A percentile compares a stretch with the other conserved stretches of the same genome.
Conservation (phyloP, 2,888 invertebrate genomes). For the Lymantria dispar region DNA sequence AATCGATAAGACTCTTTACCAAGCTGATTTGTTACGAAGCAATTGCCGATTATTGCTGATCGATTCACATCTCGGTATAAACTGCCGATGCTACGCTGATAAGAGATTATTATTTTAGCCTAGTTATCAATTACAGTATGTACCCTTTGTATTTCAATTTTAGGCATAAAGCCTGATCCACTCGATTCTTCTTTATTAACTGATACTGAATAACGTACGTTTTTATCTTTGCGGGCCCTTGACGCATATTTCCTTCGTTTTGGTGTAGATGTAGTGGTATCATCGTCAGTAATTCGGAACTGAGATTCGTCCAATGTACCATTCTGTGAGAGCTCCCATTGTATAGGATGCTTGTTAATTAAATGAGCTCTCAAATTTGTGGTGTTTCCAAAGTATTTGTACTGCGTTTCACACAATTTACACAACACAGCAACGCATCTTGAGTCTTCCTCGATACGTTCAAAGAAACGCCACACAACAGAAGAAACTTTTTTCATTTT, state of each 20-base stretch:
- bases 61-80: constrained; percentile 15
- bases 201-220: constrained; percentile 71
- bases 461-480: constrained; percentile 73
- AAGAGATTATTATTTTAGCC: constrained; percentile 31
- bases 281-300: constrained; percentile 50
- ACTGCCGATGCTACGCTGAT: constrained; percentile 21
- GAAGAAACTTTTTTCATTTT: constrained; percentile 73
- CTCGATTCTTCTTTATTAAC: constrained; percentile 50
- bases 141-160: constrained; percentile 71
- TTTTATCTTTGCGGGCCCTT: constrained; percentile 54
- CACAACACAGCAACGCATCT: constrained; percentile 69
- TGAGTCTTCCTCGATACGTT: constrained; percentile 60
- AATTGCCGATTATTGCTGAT: constrained; percentile 20
- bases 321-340: constrained; percentile 70
- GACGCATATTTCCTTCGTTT: constrained; percentile 54
- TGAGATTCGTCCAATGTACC: constrained; percentile 57
- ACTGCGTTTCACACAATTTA: constrained; percentile 72
- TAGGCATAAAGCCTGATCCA: constrained; percentile 48
- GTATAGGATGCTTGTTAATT: constrained; percentile 71
- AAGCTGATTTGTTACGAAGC: constrained; percentile 10
- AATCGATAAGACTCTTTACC: constrained; percentile 17
- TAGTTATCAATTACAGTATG: constrained; percentile 44
- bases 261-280: constrained; percentile 38
- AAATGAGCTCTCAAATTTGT: constrained; percentile 71
- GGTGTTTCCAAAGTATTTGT: constrained; percentile 76